Evolutionary conservation across 2,888 invertebrate species (phyloP), one percentile per base, ranked within the genome.

Genomic region (Colletes collaris): DNA sequence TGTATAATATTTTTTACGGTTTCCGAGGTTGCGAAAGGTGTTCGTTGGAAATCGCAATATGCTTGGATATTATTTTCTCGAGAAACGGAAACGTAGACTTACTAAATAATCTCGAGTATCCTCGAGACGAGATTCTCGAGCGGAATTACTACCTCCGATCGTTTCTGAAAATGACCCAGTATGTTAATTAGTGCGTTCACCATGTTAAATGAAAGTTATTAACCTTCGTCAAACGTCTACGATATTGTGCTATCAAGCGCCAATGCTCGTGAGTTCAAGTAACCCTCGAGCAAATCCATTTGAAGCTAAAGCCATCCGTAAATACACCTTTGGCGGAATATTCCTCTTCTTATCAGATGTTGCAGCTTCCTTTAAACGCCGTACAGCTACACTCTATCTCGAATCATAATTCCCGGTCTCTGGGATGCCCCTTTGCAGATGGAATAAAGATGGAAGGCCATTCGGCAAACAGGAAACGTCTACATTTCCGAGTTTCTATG

Each of bases 381-480:
- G 56, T n/a, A 63, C 56, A 62, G 11, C 62, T 46, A 49, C 44
- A n/a, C 71, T 63, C 79, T 82, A 84, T 81, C 85, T 79, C 53
- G 63, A 65, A 86, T 85, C 84, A 86, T 87, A 86, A 88, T 87
- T 87, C 72, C 59, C 19, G 60, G 73, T 50, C 58, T 37, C 77
- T 60, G 74, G 70, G 74, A 63, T 50, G 67, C 76, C 68, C 81
- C 88, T 91, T 91, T 91, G 86, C 91, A 91, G 91, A 91, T 91
- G 91, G 90, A 90, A 91, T 91, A 90, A 91, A 91, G 91, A 91
- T 91, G 89, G 83, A 76, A 85, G 85, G 81, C 79, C 85, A 85
- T 87, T 87, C 73, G 79, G 83, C 88, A 90, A 90, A 89, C 84
- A 90, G 81, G 78, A 81, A 82, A 80, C 73, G 76, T 65, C 74